Evolutionary conservation across 2,113 vertebrate species (phyloP).

Genomic region (Sylvicapra grimmia): DNA sequence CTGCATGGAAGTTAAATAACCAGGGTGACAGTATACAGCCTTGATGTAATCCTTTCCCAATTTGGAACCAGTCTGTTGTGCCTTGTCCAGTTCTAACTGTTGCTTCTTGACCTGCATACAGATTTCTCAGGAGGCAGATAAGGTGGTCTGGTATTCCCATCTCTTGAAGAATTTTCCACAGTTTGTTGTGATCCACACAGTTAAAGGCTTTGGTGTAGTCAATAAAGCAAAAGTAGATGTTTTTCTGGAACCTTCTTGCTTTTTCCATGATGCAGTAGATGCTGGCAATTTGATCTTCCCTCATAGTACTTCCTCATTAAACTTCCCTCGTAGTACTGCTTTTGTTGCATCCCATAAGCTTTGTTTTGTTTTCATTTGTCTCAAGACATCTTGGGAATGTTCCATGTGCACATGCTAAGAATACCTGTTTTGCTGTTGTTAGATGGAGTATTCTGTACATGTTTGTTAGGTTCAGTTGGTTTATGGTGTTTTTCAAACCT

Average conservation of each 20-base stretch:
- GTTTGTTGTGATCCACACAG: neutral
- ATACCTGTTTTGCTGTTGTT: neutral
- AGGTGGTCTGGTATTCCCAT: neutral
- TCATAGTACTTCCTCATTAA: neutral
- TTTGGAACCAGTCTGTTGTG: neutral
- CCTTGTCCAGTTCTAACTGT: neutral
- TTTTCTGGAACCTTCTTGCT: neutral
- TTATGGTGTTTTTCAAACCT: neutral
- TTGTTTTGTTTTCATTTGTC: neutral
- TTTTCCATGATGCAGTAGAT: neutral
- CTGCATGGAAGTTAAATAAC: neutral
- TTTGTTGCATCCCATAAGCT: neutral
- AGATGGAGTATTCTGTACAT: neutral
- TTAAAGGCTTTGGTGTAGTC: neutral
- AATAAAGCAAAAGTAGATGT: neutral
- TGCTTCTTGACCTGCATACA: neutral
- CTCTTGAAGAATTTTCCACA: neutral
- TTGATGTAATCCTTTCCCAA: neutral
- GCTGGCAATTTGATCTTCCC: neutral
- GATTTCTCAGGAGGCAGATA: neutral
- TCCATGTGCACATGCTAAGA: neutral
- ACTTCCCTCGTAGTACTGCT: neutral
- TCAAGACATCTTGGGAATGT: neutral
- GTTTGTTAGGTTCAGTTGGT: neutral
- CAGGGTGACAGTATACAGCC: neutral